A percentile compares a stretch with the other conserved stretches of the same genome.
phyloP scores from a whole-genome alignment of 2,113 vertebrate species.

The Gymnocephalus cernua region DNA sequence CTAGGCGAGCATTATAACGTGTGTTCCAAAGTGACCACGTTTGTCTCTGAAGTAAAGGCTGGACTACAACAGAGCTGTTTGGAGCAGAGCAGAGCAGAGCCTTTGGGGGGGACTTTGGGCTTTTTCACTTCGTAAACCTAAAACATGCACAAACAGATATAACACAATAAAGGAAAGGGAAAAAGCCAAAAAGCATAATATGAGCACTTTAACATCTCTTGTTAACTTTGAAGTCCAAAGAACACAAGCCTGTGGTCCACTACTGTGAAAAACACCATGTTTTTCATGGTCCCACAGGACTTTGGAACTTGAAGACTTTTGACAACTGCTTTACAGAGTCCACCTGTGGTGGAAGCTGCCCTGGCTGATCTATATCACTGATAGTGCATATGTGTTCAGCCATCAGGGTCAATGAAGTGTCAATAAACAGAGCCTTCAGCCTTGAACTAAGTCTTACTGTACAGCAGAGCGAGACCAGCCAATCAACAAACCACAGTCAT shows the following conservation, averaged over 20 bases:
- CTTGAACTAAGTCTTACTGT: slow-evolving; percentile 50
- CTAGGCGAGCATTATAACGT: too few relatives aligned
- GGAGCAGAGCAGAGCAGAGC: too few relatives aligned
- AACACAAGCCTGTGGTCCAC: not conserved
- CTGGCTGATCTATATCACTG: slow-evolving; percentile 1
- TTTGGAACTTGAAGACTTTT: slow-evolving; percentile 15
- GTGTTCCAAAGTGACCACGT: too few relatives aligned
- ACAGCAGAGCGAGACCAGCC: not conserved
- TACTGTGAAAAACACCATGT: not conserved
- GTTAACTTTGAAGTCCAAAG: not conserved
- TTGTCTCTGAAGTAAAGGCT: too few relatives aligned
- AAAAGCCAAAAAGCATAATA: too few relatives aligned
- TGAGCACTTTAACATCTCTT: not conserved
- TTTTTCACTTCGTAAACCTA: too few relatives aligned
- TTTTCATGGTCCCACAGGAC: not conserved
- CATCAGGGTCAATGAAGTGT: slow-evolving; percentile 11
- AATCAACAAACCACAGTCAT: not conserved
- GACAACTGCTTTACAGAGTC: not conserved
- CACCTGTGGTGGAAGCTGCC: not conserved
- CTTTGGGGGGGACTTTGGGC: too few relatives aligned
- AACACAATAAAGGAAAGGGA: too few relatives aligned
- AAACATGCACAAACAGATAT: too few relatives aligned
- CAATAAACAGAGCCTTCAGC: slow-evolving; percentile 22
- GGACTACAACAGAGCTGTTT: too few relatives aligned
- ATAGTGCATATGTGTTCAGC: not conserved